Evolutionary conservation across 2,888 invertebrate species (phyloP).

Genomic region (Galerucella calmariensis): DNA sequence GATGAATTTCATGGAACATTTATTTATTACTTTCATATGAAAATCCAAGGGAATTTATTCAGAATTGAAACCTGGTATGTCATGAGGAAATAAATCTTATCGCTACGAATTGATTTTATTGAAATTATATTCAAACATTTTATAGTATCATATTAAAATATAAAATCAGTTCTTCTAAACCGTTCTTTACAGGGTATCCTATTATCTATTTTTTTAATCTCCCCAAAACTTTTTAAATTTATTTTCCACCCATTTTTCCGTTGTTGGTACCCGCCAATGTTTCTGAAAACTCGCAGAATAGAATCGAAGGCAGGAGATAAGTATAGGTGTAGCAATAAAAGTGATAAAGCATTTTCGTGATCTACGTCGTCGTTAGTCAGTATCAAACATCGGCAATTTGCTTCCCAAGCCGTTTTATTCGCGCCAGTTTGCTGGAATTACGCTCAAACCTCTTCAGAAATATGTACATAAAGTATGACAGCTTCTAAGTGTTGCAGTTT

Average conservation of each 20-base stretch:
- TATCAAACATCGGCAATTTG: slow-evolving; percentile 50
- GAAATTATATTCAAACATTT: neutral
- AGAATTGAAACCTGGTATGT: neutral
- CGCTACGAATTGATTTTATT: neutral
- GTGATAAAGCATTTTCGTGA: slow-evolving; percentile 53
- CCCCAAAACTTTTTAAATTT: neutral
- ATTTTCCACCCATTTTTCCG: neutral
- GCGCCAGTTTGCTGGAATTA: slow-evolving; percentile 47
- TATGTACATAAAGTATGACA: slow-evolving; percentile 44
- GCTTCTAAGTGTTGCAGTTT: slow-evolving; percentile 35
- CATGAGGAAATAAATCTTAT: neutral
- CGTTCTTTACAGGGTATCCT: too few relatives aligned
- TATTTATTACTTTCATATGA: neutral
- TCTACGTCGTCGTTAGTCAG: slow-evolving; percentile 52
- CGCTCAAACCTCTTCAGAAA: slow-evolving; percentile 39
- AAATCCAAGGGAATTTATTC: neutral
- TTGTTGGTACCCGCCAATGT: neutral
- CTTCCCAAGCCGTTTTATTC: slow-evolving; percentile 47
- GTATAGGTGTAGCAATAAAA: slow-evolving; percentile 49
- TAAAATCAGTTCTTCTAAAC: neutral
- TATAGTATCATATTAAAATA: neutral
- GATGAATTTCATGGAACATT: slow-evolving; percentile 32
- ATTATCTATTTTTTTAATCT: too few relatives aligned
- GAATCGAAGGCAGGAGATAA: slow-evolving; percentile 48
- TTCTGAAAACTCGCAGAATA: slow-evolving; percentile 23